Conservation (phyloP, 2,113 vertebrate genomes). For the Aepyceros melampus region DNA sequence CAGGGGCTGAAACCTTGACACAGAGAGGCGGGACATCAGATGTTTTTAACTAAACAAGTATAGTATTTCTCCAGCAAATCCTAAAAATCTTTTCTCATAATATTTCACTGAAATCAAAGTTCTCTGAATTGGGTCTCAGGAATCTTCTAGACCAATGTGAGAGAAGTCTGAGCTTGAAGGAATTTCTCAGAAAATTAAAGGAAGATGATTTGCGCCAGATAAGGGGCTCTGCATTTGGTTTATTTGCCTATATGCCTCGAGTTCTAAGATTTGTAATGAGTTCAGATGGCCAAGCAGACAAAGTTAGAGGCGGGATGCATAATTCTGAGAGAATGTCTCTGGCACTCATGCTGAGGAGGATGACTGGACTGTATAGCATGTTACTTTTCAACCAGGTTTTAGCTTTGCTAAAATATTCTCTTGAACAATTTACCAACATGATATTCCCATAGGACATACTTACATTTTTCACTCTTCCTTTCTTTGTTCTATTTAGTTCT, state of each 20-base stretch:
- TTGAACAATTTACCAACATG: background rate
- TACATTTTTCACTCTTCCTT: background rate
- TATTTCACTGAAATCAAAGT: background rate
- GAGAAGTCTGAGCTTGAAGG: background rate
- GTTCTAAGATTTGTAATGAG: background rate
- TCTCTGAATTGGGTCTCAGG: background rate
- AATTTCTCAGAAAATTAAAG: background rate
- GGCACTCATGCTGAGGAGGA: background rate
- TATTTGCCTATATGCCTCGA: background rate
- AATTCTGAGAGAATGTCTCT: background rate
- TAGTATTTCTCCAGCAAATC: background rate
- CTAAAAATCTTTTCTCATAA: background rate
- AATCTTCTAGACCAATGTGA: background rate
- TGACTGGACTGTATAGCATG: background rate
- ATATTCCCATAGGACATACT: background rate
- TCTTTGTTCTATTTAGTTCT: background rate
- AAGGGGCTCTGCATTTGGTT: background rate
- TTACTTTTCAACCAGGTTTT: background rate
- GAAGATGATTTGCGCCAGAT: background rate
- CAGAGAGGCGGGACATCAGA: background rate
- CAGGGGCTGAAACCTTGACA: constrained; percentile 20
- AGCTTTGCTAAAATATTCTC: background rate
- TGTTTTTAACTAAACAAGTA: background rate
- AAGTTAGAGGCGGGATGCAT: background rate
- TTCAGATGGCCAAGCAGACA: background rate